phyloP scores from a whole-genome alignment of 1,140 invertebrate genomes.

The Anastatus disparis region DNA sequence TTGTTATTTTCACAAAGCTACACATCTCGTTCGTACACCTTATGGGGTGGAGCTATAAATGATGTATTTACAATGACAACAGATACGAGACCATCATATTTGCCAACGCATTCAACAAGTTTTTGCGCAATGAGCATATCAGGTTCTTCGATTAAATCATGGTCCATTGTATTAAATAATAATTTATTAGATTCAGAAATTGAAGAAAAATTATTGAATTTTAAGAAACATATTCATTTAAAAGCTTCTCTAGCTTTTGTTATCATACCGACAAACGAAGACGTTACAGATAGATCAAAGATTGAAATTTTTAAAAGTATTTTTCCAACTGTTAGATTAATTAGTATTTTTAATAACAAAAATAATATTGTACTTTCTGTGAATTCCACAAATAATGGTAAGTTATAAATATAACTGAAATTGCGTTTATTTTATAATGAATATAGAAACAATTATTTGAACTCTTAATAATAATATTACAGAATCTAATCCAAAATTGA shows the following conservation, averaged over 20 bases:
- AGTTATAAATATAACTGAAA: neutral
- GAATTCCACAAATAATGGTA: conserved; percentile 8
- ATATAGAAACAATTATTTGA: neutral
- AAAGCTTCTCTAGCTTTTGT: conserved; percentile 15
- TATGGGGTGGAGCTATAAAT: conserved; percentile 26
- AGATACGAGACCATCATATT: neutral
- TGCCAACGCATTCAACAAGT: neutral
- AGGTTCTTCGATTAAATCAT: conserved; percentile 12
- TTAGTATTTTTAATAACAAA: conserved; percentile 24
- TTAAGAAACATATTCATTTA: conserved; percentile 2
- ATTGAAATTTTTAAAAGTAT: conserved; percentile 3
- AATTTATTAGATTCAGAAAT: conserved; percentile 1
- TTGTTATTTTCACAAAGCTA: neutral
- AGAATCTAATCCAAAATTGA: conserved; percentile 14
- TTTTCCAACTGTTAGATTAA: conserved; percentile 5
- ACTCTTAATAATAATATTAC: no score
- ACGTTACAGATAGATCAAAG: neutral
- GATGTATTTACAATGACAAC: conserved; percentile 26
- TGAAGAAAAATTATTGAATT: neutral
- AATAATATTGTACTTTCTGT: conserved; percentile 4
- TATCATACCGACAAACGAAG: neutral
- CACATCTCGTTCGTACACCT: neutral
- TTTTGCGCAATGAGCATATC: conserved; percentile 27
- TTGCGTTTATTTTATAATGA: neutral
- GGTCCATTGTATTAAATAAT: conserved; percentile 16